phyloP scores from a whole-genome alignment of 2,113 vertebrate species.

The Eptesicus fuscus region DNA sequence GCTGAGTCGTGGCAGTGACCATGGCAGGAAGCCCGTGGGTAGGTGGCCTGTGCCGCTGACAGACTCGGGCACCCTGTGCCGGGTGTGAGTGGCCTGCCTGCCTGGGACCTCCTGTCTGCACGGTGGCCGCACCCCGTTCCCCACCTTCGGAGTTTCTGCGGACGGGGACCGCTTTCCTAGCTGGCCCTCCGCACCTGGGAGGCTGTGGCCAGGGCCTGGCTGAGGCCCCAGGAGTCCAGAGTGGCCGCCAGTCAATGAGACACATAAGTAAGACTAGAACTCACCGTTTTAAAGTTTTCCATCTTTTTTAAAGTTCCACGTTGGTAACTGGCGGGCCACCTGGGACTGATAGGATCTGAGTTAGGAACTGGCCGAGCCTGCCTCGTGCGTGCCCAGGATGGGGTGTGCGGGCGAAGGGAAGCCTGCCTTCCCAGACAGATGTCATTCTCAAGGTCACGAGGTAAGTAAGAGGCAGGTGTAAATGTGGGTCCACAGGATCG shows the following conservation, averaged over 20 bases:
- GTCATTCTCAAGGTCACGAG: background rate
- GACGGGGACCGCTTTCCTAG: too few relatives aligned
- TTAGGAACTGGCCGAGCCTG: background rate
- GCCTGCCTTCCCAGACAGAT: background rate
- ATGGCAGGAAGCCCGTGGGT: background rate
- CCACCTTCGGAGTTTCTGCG: accelerated
- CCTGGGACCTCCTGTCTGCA: background rate
- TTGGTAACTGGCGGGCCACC: too few relatives aligned
- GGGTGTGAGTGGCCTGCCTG: background rate
- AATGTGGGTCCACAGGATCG: accelerated
- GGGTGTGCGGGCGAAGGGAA: background rate
- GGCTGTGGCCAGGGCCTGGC: background rate
- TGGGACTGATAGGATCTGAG: accelerated
- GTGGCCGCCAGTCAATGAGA: background rate
- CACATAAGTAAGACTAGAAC: accelerated
- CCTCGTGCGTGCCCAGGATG: accelerated
- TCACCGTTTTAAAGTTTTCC: background rate
- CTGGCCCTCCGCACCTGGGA: background rate
- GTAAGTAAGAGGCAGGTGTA: background rate
- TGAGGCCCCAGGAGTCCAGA: background rate
- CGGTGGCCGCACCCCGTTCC: background rate
- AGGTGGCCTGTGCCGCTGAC: background rate
- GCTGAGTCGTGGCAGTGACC: too few relatives aligned
- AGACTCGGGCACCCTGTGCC: background rate
- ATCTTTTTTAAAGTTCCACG: background rate